A percentile compares a stretch with the other conserved stretches of the same genome.
phyloP scores from a whole-genome alignment of 1,140 invertebrate species.

The Cotesia vestalis region DNA sequence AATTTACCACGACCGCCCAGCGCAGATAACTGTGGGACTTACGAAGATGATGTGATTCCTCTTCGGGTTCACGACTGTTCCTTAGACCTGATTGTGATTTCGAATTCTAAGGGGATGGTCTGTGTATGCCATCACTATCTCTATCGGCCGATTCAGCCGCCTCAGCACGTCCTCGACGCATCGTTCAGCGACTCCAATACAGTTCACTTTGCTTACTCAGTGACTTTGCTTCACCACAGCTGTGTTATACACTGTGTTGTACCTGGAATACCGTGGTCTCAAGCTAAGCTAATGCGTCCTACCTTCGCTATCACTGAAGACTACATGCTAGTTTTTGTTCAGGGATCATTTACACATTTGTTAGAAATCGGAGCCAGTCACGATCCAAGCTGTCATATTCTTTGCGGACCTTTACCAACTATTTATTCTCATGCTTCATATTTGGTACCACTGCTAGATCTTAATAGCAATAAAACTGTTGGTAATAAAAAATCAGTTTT shows the following conservation, averaged over 20 bases:
- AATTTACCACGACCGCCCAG: conserved; percentile 77
- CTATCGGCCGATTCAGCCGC: conserved; percentile 76
- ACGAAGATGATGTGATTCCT: conserved; percentile 82
- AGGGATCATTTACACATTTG: conserved; percentile 80
- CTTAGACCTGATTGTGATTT: conserved; percentile 80
- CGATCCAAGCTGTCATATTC: conserved; percentile 82
- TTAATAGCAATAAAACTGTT: conserved; percentile 36
- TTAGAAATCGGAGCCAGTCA: conserved; percentile 82
- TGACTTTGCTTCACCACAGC: conserved; percentile 82
- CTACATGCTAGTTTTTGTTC: conserved; percentile 80
- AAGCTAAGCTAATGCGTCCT: conserved; percentile 77
- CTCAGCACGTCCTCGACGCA: conserved; percentile 67
- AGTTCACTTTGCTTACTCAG: conserved; percentile 84
- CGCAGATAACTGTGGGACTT: conserved; percentile 71
- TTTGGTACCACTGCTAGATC: conserved; percentile 69
- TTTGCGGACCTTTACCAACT: conserved; percentile 69
- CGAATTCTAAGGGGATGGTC: conserved; percentile 76
- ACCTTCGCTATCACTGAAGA: conserved; percentile 79
- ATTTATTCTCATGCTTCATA: conserved; percentile 70
- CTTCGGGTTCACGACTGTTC: conserved; percentile 82
- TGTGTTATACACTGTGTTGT: conserved; percentile 83
- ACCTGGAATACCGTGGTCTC: conserved; percentile 79
- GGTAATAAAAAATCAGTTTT: neutral
- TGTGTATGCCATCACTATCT: conserved; percentile 87
- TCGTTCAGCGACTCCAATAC: conserved; percentile 69